phyloP scores from a whole-genome alignment of 37 sponge, comb jelly and placozoan genomes.

The Lycopodina hypogea region DNA sequence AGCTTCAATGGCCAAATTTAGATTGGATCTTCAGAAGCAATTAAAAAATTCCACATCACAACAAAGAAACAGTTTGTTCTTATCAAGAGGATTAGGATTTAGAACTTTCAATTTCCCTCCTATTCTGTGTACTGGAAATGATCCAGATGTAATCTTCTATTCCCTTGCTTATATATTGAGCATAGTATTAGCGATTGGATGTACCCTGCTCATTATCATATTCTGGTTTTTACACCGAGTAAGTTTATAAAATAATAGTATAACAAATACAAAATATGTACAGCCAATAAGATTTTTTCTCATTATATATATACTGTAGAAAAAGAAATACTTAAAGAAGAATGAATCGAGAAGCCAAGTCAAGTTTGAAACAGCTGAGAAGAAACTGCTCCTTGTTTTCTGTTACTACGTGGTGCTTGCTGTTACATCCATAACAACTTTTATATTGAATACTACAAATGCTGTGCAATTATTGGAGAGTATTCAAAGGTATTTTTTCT shows the following conservation, averaged over 20 bases:
- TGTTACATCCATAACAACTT: background rate
- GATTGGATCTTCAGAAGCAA: background rate
- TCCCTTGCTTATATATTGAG: constrained; percentile 9
- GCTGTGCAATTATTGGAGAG: background rate
- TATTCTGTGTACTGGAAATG: background rate
- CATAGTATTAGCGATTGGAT: background rate
- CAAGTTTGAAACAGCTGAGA: constrained; percentile 12
- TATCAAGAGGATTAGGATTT: background rate
- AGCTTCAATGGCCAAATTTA: background rate
- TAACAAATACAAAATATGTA: no score
- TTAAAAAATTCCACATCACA: background rate
- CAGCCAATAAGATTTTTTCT: no score
- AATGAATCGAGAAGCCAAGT: background rate
- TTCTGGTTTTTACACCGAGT: constrained; percentile 12
- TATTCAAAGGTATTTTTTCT: background rate
- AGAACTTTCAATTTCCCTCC: background rate
- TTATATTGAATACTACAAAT: background rate
- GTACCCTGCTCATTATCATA: constrained; percentile 23
- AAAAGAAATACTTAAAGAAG: background rate
- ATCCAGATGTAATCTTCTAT: background rate
- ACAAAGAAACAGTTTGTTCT: background rate
- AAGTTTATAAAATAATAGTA: no score
- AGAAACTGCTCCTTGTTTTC: background rate
- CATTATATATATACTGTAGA: no score
- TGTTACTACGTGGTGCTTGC: constrained; percentile 2